These are phyloP conservation scores for Acromyrmex charruanus DNA, from an alignment of 1,140 invertebrate genomes.

Conservation along the genomic window DNA sequence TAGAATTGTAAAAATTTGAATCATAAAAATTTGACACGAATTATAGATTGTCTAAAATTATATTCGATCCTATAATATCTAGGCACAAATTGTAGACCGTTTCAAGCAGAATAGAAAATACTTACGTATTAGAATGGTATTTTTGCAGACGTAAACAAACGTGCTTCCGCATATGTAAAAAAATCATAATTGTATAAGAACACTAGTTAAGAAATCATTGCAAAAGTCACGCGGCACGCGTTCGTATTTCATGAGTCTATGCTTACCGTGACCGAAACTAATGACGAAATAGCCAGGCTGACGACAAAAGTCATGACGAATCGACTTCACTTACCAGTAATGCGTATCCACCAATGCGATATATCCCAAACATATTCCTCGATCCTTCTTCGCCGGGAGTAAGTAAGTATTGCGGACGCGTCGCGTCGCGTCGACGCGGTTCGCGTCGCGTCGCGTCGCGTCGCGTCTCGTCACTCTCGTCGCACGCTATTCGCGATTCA, in stretches of 20 bases:
- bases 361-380: slow-evolving; percentile 37
- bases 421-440: slow-evolving; percentile 8
- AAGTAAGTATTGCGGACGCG: slow-evolving; percentile 13
- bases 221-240: slow-evolving; percentile 12
- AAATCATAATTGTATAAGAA: background rate
- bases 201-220: slow-evolving; percentile 1
- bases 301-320: background rate
- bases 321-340: slow-evolving; percentile 46
- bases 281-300: slow-evolving; percentile 7
- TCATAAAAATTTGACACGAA: too few relatives aligned
- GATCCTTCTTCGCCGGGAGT: background rate
- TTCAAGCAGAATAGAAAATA: background rate
- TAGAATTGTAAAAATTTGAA: too few relatives aligned
- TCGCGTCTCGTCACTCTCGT: background rate
- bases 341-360: slow-evolving; percentile 24
- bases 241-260: slow-evolving; percentile 11
- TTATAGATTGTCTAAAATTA: background rate
- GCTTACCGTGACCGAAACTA: slow-evolving; percentile 1
- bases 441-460: background rate
- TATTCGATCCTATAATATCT: background rate
- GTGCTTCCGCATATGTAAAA: background rate
- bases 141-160: background rate
- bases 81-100: background rate
- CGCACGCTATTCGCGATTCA: slow-evolving; percentile 59
- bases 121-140: background rate